Conservation (phyloP, 2,113 vertebrate genomes). For the Rhinolophus ferrumequinum region DNA sequence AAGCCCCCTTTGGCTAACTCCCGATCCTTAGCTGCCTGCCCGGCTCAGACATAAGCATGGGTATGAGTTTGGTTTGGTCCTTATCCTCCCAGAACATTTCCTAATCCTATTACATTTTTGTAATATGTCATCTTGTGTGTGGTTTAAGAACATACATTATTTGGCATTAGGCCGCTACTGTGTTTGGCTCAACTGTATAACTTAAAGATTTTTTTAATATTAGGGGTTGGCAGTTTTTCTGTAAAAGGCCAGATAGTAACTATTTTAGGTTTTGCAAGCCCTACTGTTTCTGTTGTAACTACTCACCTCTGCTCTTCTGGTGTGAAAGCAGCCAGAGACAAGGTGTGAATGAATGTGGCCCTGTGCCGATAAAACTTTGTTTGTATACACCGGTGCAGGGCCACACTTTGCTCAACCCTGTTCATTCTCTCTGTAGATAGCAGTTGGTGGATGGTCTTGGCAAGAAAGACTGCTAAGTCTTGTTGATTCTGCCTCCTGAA, state of each 20-base stretch:
- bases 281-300: background rate
- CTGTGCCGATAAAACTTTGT: background rate
- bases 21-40: background rate
- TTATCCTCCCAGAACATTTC: background rate
- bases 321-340: background rate
- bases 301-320: background rate
- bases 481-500: no score
- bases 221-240: background rate
- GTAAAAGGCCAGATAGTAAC: background rate
- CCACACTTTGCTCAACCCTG: background rate
- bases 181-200: background rate
- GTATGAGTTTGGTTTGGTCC: background rate
- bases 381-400: background rate
- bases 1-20: background rate
- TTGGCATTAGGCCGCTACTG: background rate
- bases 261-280: background rate
- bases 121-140: background rate
- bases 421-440: background rate
- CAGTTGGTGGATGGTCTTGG: no score
- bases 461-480: no score
- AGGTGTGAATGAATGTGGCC: background rate
- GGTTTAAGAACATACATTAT: background rate
- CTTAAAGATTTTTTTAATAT: background rate
- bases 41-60: background rate
- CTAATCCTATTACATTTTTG: background rate